A percentile compares a stretch with the other conserved stretches of the same genome.
phyloP scores from a whole-genome alignment of 2,888 invertebrate genomes.

The Camponotus fellah region DNA sequence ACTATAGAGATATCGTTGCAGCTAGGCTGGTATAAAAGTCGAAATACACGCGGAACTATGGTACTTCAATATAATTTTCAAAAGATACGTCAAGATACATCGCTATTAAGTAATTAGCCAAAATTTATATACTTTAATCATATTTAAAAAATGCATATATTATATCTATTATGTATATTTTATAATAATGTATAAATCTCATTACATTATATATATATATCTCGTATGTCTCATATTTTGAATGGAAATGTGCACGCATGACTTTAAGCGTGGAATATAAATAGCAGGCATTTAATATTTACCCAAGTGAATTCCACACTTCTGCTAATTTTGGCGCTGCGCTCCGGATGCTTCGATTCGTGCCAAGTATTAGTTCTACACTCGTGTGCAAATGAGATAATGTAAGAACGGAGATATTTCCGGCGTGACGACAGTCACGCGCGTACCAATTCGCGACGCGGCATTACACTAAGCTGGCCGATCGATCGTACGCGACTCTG shows the following conservation, averaged over 20 bases:
- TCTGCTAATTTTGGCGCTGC: neutral
- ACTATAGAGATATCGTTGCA: slow-evolving; percentile 37
- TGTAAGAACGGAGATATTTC: neutral
- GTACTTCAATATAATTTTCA: neutral
- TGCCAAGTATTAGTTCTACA: neutral
- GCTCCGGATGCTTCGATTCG: neutral
- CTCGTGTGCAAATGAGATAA: neutral
- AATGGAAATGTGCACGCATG: neutral
- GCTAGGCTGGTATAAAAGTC: neutral
- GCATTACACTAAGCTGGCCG: slow-evolving; percentile 48
- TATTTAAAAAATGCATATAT: no score
- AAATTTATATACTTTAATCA: no score
- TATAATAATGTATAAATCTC: neutral
- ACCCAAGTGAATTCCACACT: slow-evolving; percentile 11
- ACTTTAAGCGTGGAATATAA: neutral
- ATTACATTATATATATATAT: no score
- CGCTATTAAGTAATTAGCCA: neutral
- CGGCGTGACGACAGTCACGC: slow-evolving; percentile 7
- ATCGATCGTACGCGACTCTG: slow-evolving; percentile 55
- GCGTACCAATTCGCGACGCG: slow-evolving; percentile 42
- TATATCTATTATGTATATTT: neutral
- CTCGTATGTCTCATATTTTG: neutral
- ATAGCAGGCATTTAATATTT: neutral
- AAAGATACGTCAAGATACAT: neutral
- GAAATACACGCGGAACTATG: slow-evolving; percentile 9